These are phyloP conservation scores for Picathartes gymnocephalus DNA, from an alignment of 2,113 vertebrate genomes.

Conservation along the genomic window DNA sequence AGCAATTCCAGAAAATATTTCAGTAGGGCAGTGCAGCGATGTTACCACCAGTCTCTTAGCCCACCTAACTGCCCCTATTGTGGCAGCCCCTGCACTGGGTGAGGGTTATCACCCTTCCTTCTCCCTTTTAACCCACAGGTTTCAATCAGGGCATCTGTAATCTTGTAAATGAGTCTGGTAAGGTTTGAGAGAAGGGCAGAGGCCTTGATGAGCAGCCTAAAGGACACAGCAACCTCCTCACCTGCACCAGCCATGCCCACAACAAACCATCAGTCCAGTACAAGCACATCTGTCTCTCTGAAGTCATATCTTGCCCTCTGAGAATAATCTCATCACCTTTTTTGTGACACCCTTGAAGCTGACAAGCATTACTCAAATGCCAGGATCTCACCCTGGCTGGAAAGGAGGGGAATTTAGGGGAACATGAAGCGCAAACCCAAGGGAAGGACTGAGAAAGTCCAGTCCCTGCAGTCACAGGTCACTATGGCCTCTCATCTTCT, in stretches of 20 bases:
- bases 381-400: neutral
- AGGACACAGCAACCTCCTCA: neutral
- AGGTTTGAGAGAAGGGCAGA: neutral
- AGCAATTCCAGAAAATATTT: neutral
- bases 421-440: neutral
- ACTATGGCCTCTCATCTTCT: neutral
- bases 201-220: neutral
- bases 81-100: neutral
- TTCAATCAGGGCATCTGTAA: neutral
- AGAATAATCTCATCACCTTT: neutral
- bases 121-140: neutral
- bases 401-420: neutral
- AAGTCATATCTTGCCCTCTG: neutral
- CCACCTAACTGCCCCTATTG: neutral
- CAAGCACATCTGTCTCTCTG: neutral
- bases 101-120: neutral
- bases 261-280: neutral
- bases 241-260: neutral
- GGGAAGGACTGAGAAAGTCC: neutral
- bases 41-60: neutral
- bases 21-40: neutral
- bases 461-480: neutral
- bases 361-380: neutral
- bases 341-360: neutral
- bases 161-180: neutral